These are phyloP conservation scores for Nanorana parkeri DNA, from an alignment of 2,113 vertebrate genomes.

Conservation along the genomic window DNA sequence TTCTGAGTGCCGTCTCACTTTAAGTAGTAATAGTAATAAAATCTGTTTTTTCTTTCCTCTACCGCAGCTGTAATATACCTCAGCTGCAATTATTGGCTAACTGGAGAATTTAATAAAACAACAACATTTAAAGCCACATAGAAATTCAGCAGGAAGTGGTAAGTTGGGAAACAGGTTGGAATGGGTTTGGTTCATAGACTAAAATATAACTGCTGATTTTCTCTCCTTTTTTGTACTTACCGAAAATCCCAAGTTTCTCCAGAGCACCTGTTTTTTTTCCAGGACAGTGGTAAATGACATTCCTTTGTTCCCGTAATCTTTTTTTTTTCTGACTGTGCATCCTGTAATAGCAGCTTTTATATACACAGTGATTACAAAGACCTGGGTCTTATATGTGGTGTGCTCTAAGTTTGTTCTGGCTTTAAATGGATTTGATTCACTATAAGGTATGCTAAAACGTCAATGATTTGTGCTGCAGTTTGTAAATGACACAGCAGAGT, in stretches of 20 bases:
- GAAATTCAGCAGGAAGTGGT: conserved; percentile 15
- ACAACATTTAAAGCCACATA: conserved; percentile 3
- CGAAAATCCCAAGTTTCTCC: background rate
- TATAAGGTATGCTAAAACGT: too few relatives aligned
- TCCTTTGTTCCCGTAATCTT: background rate
- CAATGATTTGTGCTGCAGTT: too few relatives aligned
- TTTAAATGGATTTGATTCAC: background rate
- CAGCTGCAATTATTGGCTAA: background rate
- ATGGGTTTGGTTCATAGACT: conserved; percentile 3
- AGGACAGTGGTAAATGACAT: background rate
- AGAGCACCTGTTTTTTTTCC: conserved; percentile 9
- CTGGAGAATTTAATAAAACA: conserved; percentile 11
- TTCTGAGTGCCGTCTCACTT: too few relatives aligned
- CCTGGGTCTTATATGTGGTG: background rate
- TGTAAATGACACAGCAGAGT: too few relatives aligned
- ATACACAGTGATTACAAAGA: conserved; percentile 3
- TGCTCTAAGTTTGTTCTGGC: background rate
- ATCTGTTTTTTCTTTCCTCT: background rate
- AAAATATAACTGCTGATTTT: conserved; percentile 38
- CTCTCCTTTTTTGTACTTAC: background rate
- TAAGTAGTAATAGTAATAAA: too few relatives aligned
- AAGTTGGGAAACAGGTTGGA: conserved; percentile 12
- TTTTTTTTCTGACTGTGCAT: background rate
- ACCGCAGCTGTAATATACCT: background rate
- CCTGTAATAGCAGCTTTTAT: background rate